A percentile compares a stretch with the other conserved stretches of the same genome.
Evolutionary conservation across 1,140 invertebrate species (phyloP).

Genomic region (Habropoda laboriosa): DNA sequence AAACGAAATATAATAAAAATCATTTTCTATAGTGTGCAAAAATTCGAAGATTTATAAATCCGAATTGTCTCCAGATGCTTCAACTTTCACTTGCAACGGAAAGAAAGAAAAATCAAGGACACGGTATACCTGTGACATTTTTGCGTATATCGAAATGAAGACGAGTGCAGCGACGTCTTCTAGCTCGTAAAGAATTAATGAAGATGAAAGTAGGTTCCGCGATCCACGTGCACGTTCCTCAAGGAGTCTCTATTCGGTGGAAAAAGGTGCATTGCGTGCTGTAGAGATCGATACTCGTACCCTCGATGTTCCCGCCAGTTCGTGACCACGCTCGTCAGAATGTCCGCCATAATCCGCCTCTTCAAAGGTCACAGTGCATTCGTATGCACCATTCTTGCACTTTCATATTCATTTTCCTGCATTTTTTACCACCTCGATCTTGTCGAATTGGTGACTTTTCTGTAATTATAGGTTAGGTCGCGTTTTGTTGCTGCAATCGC

Average conservation of each 20-base stretch:
- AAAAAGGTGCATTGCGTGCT: constrained; percentile 24
- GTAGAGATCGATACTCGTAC: constrained; percentile 32
- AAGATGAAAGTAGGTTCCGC: constrained; percentile 16
- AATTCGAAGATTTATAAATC: too few relatives aligned
- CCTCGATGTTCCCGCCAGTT: constrained; percentile 30
- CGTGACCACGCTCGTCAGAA: constrained; percentile 33
- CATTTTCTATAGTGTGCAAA: too few relatives aligned
- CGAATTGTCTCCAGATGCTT: neutral
- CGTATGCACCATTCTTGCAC: neutral
- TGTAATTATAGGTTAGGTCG: too few relatives aligned
- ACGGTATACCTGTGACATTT: too few relatives aligned
- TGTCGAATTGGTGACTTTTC: neutral
- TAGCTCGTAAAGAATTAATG: neutral
- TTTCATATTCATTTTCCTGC: too few relatives aligned
- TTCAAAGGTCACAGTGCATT: constrained; percentile 41
- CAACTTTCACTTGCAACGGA: neutral
- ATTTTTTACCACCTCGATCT: neutral
- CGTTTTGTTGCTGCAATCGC: too few relatives aligned
- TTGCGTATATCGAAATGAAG: neutral
- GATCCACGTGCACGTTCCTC: constrained; percentile 10
- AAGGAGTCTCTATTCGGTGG: neutral
- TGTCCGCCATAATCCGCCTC: constrained; percentile 25
- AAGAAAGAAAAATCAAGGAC: too few relatives aligned
- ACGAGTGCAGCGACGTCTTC: neutral
- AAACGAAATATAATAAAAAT: too few relatives aligned